phyloP scores from a whole-genome alignment of 2,113 vertebrate genomes.

The Gymnobelideus leadbeateri region DNA sequence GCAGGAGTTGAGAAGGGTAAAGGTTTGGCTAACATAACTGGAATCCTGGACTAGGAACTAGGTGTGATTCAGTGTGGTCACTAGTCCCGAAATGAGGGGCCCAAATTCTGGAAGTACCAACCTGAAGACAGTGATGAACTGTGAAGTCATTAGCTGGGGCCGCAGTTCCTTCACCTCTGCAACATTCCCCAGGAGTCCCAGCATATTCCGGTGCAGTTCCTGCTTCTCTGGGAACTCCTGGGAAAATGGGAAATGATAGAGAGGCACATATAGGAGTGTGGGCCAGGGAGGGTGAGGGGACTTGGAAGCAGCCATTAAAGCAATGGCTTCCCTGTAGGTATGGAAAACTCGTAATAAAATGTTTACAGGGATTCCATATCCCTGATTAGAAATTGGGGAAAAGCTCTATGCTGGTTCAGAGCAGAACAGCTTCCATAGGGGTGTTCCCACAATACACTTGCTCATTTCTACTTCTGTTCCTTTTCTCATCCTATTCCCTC shows the following conservation, averaged over 20 bases:
- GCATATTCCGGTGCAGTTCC: slow-evolving; percentile 98
- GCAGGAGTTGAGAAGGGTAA: not conserved
- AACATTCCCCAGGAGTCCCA: slow-evolving; percentile 96
- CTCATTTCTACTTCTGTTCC: not conserved
- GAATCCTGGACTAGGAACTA: not conserved
- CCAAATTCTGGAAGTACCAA: slow-evolving; percentile 68
- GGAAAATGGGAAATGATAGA: slow-evolving; percentile 17
- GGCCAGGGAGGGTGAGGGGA: not conserved
- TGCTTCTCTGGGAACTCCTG: slow-evolving; percentile 99
- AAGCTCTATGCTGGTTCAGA: not conserved
- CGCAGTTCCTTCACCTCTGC: slow-evolving; percentile 95
- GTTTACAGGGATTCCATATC: not conserved
- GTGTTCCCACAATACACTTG: not conserved
- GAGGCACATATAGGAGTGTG: not conserved
- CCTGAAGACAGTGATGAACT: slow-evolving; percentile 98
- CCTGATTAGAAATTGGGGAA: not conserved
- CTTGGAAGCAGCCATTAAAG: not conserved
- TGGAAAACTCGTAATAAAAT: not conserved
- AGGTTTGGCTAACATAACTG: not conserved
- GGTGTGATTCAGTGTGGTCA: slow-evolving; percentile 15
- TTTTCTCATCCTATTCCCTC: not conserved
- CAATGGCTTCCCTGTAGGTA: not conserved
- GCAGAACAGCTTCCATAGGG: not conserved
- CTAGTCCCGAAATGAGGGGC: not conserved
- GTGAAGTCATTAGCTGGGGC: slow-evolving; percentile 95